Conservation (phyloP, 2,888 invertebrate genomes). For the Lepidocyrtinus sp. region DNA sequence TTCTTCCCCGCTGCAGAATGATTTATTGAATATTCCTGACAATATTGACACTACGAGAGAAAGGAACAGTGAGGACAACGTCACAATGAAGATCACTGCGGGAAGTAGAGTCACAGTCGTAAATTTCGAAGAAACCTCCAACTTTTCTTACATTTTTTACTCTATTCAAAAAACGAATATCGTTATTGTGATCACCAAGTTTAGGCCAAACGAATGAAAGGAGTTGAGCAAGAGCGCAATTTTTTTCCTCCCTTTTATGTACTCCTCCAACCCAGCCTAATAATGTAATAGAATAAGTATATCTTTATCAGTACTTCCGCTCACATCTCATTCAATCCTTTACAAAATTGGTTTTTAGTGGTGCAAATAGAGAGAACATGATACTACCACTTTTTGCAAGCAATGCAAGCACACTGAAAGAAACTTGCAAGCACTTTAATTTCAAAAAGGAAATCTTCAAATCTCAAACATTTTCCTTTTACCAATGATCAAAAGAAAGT, state of each 20-base stretch:
- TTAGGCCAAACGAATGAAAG: background rate
- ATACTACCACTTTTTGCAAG: too few species aligned
- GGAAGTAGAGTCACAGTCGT: slow-evolving; percentile 2
- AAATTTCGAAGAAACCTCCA: background rate
- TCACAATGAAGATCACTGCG: slow-evolving; percentile 16
- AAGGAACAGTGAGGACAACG: slow-evolving; percentile 34
- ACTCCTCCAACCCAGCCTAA: too few species aligned
- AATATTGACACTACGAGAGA: slow-evolving; percentile 53
- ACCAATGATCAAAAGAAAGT: background rate
- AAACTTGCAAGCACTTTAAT: too few species aligned
- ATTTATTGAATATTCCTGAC: slow-evolving; percentile 54
- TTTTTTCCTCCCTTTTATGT: background rate
- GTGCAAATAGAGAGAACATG: too few species aligned
- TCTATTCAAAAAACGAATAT: background rate
- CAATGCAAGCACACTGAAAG: too few species aligned
- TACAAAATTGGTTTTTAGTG: too few species aligned
- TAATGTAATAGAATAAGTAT: too few species aligned
- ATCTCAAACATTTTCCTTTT: too few species aligned
- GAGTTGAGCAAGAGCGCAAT: background rate
- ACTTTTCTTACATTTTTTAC: background rate
- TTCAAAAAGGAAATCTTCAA: too few species aligned
- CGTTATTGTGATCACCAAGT: background rate
- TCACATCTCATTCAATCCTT: too few species aligned
- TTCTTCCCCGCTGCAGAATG: slow-evolving; percentile 17
- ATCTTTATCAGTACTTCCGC: too few species aligned